Evolutionary conservation across 2,797 vertebrate species (phyloP), one percentile per base, ranked within the genome.

Genomic region (Spinus olivaceus): DNA sequence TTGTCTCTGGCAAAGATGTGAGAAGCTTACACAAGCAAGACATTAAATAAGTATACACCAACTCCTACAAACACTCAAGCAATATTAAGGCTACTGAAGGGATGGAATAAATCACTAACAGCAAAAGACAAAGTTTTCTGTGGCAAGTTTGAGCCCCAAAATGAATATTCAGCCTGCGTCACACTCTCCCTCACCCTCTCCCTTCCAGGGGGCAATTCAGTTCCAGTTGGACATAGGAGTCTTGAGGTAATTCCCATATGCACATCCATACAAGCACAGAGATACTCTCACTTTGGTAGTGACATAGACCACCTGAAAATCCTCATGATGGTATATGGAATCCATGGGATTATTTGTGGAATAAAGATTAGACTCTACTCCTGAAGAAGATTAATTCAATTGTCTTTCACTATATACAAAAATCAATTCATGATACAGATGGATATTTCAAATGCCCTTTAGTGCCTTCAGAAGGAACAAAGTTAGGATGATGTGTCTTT

Each of bases 371-470:
- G n/a, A 25, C 7, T 72, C 54, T 59, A 56, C 24, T 94, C 67
- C 76, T 80, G 66, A 86, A 95, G 60, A 28, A 88, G 78, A 94
- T 86, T 14, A 94, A 93, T 85, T 86, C 1, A 3, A 46, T 30
- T 79, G 33, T 50, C 54, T 86, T 87, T 81, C 88, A 61, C 24
- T 54, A 91, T 51, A 91, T 66, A 86, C 27, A 96, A 93, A 96
- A 97, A 94, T 81, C 57, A 93, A 88, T 89, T 66, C 27, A 94
- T 66, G 53, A 93, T 32, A 61, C 54, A 95, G 87, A 92, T 95
- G 53, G 89, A 83, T 94, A 93, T 96, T 97, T 97, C 92, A 95
- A 76, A 91, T 65, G 59, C 30, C 80, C 77, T 94, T 94, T 80
- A 87, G 44, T 49, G 44, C 60, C 79, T 91, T 95, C 46, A 94